These are phyloP conservation scores for Monochamus alternatus DNA, from an alignment of 2,888 invertebrate species.

Conservation along the genomic window DNA sequence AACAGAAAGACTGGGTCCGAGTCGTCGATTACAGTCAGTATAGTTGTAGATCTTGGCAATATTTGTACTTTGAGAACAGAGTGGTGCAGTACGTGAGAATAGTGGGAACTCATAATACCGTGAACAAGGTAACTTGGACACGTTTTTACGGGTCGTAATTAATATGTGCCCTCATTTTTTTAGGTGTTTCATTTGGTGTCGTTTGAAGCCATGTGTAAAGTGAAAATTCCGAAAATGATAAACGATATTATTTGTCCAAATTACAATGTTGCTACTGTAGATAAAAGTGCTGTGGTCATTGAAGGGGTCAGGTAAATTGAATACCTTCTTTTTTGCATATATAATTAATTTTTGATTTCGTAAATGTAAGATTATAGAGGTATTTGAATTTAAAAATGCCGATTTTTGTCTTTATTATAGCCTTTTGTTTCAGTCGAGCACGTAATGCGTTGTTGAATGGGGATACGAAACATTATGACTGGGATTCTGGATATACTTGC, in stretches of 20 bases:
- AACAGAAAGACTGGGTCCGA: slow-evolving; percentile 95
- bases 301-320: slow-evolving; percentile 88
- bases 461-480: slow-evolving; percentile 95
- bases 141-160: not conserved
- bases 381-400: no score
- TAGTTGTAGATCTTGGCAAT: slow-evolving; percentile 97
- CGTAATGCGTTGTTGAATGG: slow-evolving; percentile 97
- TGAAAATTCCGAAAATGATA: slow-evolving; percentile 82
- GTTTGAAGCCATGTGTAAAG: slow-evolving; percentile 91
- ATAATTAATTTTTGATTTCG: no score
- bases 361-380: no score
- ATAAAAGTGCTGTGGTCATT: slow-evolving; percentile 92
- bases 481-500: slow-evolving; percentile 99
- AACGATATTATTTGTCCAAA: slow-evolving; percentile 86
- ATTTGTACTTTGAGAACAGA: slow-evolving; percentile 90
- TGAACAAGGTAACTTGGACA: slow-evolving; percentile 81
- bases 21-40: slow-evolving; percentile 94
- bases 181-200: slow-evolving; percentile 94
- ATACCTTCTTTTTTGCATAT: not conserved
- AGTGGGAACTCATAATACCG: slow-evolving; percentile 95
- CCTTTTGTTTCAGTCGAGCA: slow-evolving; percentile 76
- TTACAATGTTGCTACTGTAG: slow-evolving; percentile 93
- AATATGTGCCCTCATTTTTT: slow-evolving; percentile 21
- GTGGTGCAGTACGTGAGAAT: slow-evolving; percentile 89
- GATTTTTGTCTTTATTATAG: no score